A percentile compares a stretch with the other conserved stretches of the same genome.
Evolutionary conservation across 2,888 invertebrate genomes (phyloP).

Genomic region (Trilocha varians): DNA sequence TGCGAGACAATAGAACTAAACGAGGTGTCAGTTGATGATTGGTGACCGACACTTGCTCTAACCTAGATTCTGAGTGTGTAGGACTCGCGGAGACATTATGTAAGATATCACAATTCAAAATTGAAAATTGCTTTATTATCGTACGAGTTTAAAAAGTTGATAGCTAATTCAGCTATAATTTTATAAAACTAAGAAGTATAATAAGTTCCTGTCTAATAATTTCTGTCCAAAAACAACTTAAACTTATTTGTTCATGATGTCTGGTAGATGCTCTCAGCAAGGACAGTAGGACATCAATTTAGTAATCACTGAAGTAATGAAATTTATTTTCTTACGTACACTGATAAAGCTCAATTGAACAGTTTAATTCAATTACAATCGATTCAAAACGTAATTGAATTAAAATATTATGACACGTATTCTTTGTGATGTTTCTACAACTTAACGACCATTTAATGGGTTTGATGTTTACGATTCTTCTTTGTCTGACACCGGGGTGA

Average conservation of each 20-base stretch:
- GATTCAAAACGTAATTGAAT: background rate
- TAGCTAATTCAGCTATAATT: too few relatives aligned
- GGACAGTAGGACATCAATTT: background rate
- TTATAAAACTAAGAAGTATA: too few relatives aligned
- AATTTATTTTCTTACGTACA: background rate
- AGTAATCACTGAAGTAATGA: background rate
- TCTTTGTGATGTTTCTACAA: background rate
- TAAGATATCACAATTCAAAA: background rate
- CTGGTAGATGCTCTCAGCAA: background rate
- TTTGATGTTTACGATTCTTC: background rate
- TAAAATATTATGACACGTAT: background rate
- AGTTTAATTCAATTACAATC: background rate
- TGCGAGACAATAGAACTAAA: constrained; percentile 16
- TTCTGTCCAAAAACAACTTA: too few relatives aligned
- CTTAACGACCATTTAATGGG: background rate
- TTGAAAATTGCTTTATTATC: background rate
- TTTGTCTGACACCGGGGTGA: background rate
- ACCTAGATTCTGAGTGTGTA: background rate
- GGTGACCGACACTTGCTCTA: constrained; percentile 14
- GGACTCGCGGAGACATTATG: background rate
- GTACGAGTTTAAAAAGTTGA: too few relatives aligned
- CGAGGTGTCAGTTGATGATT: constrained; percentile 13
- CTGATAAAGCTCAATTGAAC: background rate
- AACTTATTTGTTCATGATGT: background rate
- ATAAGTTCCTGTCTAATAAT: too few relatives aligned